These are phyloP conservation scores for Drosophila siamana DNA, from an alignment of 2,888 invertebrate genomes.

Conservation along the genomic window DNA sequence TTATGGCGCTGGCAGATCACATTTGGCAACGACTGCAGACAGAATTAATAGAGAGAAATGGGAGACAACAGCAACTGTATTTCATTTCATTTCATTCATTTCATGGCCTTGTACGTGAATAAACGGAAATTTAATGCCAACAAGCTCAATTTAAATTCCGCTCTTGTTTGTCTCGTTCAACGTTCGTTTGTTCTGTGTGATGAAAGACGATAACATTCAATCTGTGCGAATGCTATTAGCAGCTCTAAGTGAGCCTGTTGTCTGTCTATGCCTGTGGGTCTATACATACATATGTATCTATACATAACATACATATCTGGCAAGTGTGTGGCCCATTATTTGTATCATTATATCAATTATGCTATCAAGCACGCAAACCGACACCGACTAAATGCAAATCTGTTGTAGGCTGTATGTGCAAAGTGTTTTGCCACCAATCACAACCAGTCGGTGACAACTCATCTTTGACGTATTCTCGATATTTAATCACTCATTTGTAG, in stretches of 20 bases:
- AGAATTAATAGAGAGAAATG: slow-evolving; percentile 6
- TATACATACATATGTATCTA: too few relatives aligned
- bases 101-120: not conserved
- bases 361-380: slow-evolving; percentile 35
- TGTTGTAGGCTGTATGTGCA: slow-evolving; percentile 3
- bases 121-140: slow-evolving; percentile 50
- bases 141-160: slow-evolving; percentile 32
- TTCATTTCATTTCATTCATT: slow-evolving; percentile 7
- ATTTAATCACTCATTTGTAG: not conserved
- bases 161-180: slow-evolving; percentile 13
- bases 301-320: too few relatives aligned
- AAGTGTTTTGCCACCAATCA: slow-evolving; percentile 11
- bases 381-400: slow-evolving; percentile 24
- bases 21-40: not conserved
- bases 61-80: slow-evolving; percentile 19
- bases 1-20: slow-evolving; percentile 2
- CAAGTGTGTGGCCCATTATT: not conserved
- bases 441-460: too few relatives aligned
- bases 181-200: slow-evolving; percentile 18
- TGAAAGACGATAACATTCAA: slow-evolving; percentile 30
- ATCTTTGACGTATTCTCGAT: slow-evolving; percentile 3
- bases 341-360: slow-evolving; percentile 60
- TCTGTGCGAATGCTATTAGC: slow-evolving; percentile 9
- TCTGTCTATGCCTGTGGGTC: not conserved
- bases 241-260: not conserved